phyloP scores from a whole-genome alignment of 1,140 invertebrate genomes.

The silkworm (Bombyx mori) region ASM3026992v2 NC_085115.1:2145001-2145500 shows the following conservation, averaged over 20 bases:
- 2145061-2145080: conserved; percentile 22
- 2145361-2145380: conserved; percentile 25
- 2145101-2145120: conserved; percentile 23
- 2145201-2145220: conserved; percentile 22
- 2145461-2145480: no score
- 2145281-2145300: conserved; percentile 28
- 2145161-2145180: conserved; percentile 34
- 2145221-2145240: conserved; percentile 30
- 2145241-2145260: conserved; percentile 33
- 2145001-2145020: conserved; percentile 19
- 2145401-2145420: no score
- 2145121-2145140: conserved; percentile 11
- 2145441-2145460: no score
- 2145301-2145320: conserved; percentile 19
- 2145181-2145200: conserved; percentile 32
- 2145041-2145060: conserved; percentile 19
- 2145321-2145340: conserved; percentile 31
- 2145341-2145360: conserved; percentile 37
- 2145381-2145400: not conserved
- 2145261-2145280: conserved; percentile 31
- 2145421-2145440: no score
- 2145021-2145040: conserved; percentile 8
- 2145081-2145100: conserved; percentile 16
- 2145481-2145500: no score
- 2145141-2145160: conserved; percentile 23